Conservation (phyloP, 2,888 invertebrate species). For the Tholera decimalis region DNA sequence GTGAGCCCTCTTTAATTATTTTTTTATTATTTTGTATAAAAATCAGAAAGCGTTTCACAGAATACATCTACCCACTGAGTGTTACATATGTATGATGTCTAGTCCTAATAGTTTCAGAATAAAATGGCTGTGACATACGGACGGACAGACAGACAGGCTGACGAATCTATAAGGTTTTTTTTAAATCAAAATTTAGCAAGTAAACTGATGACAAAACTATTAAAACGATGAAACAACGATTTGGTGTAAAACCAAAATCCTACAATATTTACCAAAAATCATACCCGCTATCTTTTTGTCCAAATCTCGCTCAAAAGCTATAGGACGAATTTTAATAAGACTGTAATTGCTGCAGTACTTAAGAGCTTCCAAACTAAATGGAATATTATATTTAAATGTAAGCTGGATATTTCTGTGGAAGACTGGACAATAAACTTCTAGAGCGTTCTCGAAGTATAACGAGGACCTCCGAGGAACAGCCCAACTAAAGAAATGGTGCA, state of each 20-base stretch:
- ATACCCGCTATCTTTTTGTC: conserved; percentile 39
- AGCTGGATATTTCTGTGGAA: conserved; percentile 44
- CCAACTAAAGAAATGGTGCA: conserved; percentile 14
- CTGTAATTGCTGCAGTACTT: conserved; percentile 59
- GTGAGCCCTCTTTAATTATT: no score
- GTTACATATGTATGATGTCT: no score
- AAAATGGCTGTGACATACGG: no score
- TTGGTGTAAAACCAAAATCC: conserved; percentile 27
- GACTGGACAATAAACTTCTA: conserved; percentile 47
- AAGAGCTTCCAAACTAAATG: conserved; percentile 58
- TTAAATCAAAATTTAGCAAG: neutral
- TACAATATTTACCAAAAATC: no score
- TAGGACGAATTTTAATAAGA: conserved; percentile 60
- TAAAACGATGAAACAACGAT: conserved; percentile 2
- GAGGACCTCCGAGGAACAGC: conserved; percentile 18
- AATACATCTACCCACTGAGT: no score
- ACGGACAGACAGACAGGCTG: no score
- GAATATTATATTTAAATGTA: conserved; percentile 56
- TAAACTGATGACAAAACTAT: conserved; percentile 18
- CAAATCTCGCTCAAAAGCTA: conserved; percentile 47
- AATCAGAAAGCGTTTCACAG: no score
- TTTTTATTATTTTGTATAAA: no score
- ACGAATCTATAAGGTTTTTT: no score
- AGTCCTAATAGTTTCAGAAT: no score
- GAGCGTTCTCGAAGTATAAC: conserved; percentile 32